phyloP scores from a whole-genome alignment of 2,797 vertebrate species.

The Hemibagrus guttatus region DNA sequence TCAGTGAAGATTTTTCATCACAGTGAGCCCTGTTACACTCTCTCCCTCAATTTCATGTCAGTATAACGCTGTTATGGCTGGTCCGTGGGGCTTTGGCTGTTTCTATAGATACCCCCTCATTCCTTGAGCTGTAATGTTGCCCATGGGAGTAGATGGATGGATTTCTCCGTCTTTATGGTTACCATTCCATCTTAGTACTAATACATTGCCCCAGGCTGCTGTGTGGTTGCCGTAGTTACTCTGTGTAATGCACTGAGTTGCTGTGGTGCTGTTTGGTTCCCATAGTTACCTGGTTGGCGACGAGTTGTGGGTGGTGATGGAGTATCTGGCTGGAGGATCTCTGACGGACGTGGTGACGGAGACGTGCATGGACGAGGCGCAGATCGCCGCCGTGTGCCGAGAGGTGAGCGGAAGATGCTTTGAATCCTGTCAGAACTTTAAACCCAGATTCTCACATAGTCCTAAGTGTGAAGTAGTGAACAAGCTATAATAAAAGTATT shows the following conservation, averaged over 20 bases:
- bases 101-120: slow-evolving; percentile 24
- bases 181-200: slow-evolving; percentile 38
- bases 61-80: not conserved
- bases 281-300: slow-evolving; percentile 93
- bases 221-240: slow-evolving; percentile 57
- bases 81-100: slow-evolving; percentile 8
- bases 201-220: slow-evolving; percentile 9
- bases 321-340: slow-evolving; percentile 95
- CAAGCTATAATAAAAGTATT: not conserved
- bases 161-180: slow-evolving; percentile 53
- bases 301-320: slow-evolving; percentile 98
- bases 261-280: slow-evolving; percentile 36
- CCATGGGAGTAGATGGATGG: slow-evolving; percentile 7
- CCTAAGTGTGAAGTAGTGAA: not conserved
- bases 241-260: slow-evolving; percentile 43
- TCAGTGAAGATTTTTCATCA: not conserved
- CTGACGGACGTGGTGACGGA: slow-evolving; percentile 94
- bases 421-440: not conserved
- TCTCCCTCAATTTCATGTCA: not conserved
- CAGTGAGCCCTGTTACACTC: not conserved
- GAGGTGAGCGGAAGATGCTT: slow-evolving; percentile 76
- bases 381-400: slow-evolving; percentile 94
- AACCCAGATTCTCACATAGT: not conserved
- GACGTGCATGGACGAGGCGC: slow-evolving; percentile 96
- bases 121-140: not conserved